Conservation (phyloP, 2,797 vertebrate species). For the Lithobates pipiens region DNA sequence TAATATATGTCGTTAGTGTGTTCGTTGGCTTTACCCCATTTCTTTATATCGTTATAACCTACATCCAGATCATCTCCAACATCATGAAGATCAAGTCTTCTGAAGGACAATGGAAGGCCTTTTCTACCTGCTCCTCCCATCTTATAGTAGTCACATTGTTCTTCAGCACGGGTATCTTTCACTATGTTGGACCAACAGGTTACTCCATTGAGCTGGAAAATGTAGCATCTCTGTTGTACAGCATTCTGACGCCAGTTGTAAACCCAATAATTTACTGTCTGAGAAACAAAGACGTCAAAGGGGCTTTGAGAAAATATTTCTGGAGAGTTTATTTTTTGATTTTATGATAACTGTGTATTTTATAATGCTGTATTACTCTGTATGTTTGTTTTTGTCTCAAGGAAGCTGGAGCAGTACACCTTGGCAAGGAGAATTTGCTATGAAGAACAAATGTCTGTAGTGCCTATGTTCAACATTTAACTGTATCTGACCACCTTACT, state of each 20-base stretch:
- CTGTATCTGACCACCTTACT: too few species aligned
- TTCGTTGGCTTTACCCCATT: constrained; percentile 64
- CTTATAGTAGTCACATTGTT: constrained; percentile 64
- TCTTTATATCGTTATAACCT: constrained; percentile 64
- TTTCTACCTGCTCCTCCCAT: constrained; percentile 66
- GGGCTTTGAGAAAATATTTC: constrained; percentile 33
- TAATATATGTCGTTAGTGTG: constrained; percentile 62
- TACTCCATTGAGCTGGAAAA: constrained; percentile 59
- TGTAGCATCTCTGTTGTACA: constrained; percentile 60
- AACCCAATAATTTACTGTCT: constrained; percentile 66
- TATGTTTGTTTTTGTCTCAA: too few species aligned
- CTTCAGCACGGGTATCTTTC: constrained; percentile 65
- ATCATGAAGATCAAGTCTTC: constrained; percentile 63
- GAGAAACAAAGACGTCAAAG: constrained; percentile 61
- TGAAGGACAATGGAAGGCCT: constrained; percentile 61
- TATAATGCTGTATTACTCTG: too few species aligned
- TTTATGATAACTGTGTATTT: too few species aligned
- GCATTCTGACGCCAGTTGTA: constrained; percentile 62
- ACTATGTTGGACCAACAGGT: constrained; percentile 63
- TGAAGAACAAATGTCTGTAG: too few species aligned
- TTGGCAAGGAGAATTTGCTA: too few species aligned
- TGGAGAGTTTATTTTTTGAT: constrained; percentile 5
- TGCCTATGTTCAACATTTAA: too few species aligned
- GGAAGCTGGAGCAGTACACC: too few species aligned
- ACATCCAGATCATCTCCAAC: constrained; percentile 61